phyloP scores from a whole-genome alignment of 2,888 invertebrate genomes.

The Phorcus lineatus region DNA sequence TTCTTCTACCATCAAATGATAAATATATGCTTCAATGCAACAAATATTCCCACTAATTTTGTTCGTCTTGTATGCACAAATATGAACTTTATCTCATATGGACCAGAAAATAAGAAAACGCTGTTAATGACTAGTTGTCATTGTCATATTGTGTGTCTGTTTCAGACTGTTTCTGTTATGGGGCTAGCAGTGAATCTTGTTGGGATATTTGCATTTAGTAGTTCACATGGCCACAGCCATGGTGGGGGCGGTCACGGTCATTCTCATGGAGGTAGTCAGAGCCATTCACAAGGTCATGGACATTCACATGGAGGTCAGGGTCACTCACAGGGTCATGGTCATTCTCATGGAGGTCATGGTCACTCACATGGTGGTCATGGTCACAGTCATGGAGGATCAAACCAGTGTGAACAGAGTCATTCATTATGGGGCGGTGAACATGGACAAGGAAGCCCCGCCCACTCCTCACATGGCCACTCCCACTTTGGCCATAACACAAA shows the following conservation, averaged over 20 bases:
- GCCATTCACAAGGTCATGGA: conserved; percentile 66
- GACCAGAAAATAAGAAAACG: too few species aligned
- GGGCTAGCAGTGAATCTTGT: conserved; percentile 79
- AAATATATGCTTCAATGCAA: too few species aligned
- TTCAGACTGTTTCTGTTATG: conserved; percentile 78
- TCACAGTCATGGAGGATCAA: conserved; percentile 57
- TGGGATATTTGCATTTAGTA: conserved; percentile 78
- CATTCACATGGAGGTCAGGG: conserved; percentile 61
- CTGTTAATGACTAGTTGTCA: too few species aligned
- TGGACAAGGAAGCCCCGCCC: conserved; percentile 47
- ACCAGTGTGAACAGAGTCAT: neutral
- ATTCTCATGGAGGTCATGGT: conserved; percentile 64
- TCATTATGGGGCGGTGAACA: conserved; percentile 61
- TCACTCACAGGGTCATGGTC: conserved; percentile 68
- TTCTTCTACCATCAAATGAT: too few species aligned
- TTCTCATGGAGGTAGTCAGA: conserved; percentile 53
- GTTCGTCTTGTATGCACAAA: too few species aligned
- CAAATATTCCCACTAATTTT: too few species aligned
- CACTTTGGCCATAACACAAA: conserved; percentile 76
- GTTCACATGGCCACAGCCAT: conserved; percentile 71
- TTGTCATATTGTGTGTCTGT: conserved; percentile 14
- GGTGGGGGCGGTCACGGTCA: conserved; percentile 68
- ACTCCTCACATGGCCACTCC: conserved; percentile 53
- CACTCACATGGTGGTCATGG: conserved; percentile 70
- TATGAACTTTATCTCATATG: too few species aligned